phyloP scores from a whole-genome alignment of 1,140 invertebrate species.

The Drosophila arizonae region DNA sequence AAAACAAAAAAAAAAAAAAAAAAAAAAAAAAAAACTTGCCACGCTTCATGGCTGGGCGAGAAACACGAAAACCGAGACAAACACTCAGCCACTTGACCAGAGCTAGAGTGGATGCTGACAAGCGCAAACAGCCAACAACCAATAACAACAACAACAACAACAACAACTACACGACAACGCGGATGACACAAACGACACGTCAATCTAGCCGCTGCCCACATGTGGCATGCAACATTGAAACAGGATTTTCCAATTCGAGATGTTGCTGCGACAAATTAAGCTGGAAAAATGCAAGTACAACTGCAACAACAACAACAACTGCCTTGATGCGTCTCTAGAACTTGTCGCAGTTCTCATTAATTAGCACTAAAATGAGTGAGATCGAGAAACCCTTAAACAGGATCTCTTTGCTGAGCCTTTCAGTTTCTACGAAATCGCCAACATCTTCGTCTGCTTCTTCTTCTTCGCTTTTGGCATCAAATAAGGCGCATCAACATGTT shows the following conservation, averaged over 20 bases:
- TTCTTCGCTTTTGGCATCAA: slow-evolving; percentile 41
- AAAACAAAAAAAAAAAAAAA: slow-evolving; percentile 45
- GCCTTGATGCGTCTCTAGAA: slow-evolving; percentile 47
- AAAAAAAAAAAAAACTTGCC: slow-evolving; percentile 32
- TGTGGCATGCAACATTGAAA: slow-evolving; percentile 71
- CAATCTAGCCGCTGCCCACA: slow-evolving; percentile 67
- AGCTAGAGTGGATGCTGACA: slow-evolving; percentile 46
- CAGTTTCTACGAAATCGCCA: slow-evolving; percentile 72
- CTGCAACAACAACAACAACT: slow-evolving; percentile 26
- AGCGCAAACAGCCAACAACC: slow-evolving; percentile 43
- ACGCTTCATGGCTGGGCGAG: slow-evolving; percentile 45
- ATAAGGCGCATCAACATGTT: slow-evolving; percentile 61
- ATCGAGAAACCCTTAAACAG: slow-evolving; percentile 23
- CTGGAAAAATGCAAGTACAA: slow-evolving; percentile 65
- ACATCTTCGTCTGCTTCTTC: slow-evolving; percentile 44
- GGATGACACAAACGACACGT: slow-evolving; percentile 63
- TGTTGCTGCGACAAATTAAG: slow-evolving; percentile 76
- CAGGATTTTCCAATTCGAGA: slow-evolving; percentile 73
- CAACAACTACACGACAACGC: slow-evolving; percentile 33
- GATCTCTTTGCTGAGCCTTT: slow-evolving; percentile 43
- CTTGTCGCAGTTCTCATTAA: slow-evolving; percentile 75
- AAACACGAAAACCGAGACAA: slow-evolving; percentile 41
- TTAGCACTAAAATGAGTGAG: slow-evolving; percentile 73
- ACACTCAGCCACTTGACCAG: slow-evolving; percentile 46
- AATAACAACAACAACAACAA: slow-evolving; percentile 35